These are phyloP conservation scores for Caradrina kadenii DNA, from an alignment of 2,888 invertebrate species.

Conservation along the genomic window DNA sequence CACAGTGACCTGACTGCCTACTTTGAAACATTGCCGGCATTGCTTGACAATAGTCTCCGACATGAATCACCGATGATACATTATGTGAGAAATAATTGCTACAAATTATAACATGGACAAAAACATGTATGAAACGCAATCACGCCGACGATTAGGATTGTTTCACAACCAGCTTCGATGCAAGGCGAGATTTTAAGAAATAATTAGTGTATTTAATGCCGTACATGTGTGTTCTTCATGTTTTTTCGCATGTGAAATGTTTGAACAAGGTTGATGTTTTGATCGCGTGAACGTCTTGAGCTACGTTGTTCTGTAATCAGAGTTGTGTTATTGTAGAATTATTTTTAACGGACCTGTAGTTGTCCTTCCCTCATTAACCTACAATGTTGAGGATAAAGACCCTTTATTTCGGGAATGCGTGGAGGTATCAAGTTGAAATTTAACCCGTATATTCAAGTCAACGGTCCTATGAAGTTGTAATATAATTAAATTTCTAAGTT, in stretches of 20 bases:
- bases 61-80: slow-evolving; percentile 9
- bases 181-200: slow-evolving; percentile 31
- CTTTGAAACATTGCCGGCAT: slow-evolving; percentile 22
- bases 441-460: too few relatives aligned
- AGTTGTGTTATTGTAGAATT: neutral
- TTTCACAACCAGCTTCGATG: slow-evolving; percentile 27
- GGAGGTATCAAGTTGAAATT: too few relatives aligned
- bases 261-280: slow-evolving; percentile 24
- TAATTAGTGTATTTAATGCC: slow-evolving; percentile 39
- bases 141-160: slow-evolving; percentile 39
- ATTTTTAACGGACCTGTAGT: neutral
- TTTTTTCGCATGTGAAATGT: slow-evolving; percentile 20
- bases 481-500: too few relatives aligned
- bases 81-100: slow-evolving; percentile 39
- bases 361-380: neutral
- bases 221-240: slow-evolving; percentile 13
- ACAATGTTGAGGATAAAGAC: too few relatives aligned
- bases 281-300: slow-evolving; percentile 3
- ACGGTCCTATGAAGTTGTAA: too few relatives aligned
- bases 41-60: slow-evolving; percentile 26
- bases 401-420: too few relatives aligned
- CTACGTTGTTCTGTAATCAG: neutral
- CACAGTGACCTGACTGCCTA: slow-evolving; percentile 39
- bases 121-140: slow-evolving; percentile 34
- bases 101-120: slow-evolving; percentile 52